phyloP scores from a whole-genome alignment of 1,140 invertebrate genomes.

The Hyposmocoma kahamanoa region DNA sequence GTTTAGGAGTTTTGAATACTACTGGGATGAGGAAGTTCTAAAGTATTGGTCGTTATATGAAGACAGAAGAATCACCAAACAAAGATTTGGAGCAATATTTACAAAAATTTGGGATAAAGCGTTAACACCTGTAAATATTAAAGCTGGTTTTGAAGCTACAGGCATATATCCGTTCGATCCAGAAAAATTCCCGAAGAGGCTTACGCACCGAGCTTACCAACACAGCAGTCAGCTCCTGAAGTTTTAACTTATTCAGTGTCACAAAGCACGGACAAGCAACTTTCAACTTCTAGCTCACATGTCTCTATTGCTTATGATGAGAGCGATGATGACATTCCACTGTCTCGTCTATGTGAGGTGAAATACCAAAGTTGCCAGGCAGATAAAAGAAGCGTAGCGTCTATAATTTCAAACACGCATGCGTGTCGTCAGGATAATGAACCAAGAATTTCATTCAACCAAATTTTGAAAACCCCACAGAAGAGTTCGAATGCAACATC shows the following conservation, averaged over 20 bases:
- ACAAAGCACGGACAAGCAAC: background rate
- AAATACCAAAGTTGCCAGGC: background rate
- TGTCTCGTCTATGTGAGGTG: background rate
- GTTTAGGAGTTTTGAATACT: background rate
- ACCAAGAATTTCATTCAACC: no score
- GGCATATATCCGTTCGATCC: background rate
- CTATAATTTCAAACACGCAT: no score
- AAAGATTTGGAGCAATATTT: background rate
- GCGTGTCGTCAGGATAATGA: no score
- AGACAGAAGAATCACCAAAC: constrained; percentile 2
- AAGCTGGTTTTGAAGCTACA: background rate
- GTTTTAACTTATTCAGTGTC: background rate
- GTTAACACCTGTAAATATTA: background rate
- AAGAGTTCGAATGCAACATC: no score
- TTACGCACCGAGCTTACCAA: background rate
- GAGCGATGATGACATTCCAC: background rate
- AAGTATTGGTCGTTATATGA: background rate
- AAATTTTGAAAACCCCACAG: no score
- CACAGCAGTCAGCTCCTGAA: background rate
- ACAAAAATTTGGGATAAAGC: background rate
- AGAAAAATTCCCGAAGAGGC: background rate
- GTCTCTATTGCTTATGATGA: background rate
- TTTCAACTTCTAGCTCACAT: background rate
- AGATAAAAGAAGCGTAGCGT: no score
- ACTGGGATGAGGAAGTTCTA: constrained; percentile 1